phyloP scores from a whole-genome alignment of 92 coral and sea anemone species.

The Hydrozoanthus gracilis region DNA sequence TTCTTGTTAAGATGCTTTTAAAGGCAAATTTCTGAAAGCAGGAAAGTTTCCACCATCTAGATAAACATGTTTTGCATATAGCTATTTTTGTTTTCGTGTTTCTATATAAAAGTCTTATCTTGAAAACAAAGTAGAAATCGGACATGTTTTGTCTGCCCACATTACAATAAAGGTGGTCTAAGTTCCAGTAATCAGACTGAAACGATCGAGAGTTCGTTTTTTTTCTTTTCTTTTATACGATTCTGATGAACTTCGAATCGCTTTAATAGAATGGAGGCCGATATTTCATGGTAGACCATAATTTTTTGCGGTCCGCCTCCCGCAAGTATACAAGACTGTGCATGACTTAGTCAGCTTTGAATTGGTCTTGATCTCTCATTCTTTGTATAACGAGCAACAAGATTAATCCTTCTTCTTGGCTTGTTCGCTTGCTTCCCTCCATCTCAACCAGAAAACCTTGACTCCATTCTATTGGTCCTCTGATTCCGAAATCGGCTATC shows the following conservation, averaged over 20 bases:
- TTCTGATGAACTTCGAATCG: neutral
- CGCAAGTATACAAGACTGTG: neutral
- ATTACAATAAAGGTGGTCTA: too few relatives aligned
- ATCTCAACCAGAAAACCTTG: neutral
- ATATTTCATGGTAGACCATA: neutral
- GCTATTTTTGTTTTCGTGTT: neutral
- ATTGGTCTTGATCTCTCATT: constrained; percentile 10
- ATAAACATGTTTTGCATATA: neutral
- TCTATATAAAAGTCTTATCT: neutral
- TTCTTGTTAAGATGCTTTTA: neutral
- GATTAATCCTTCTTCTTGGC: neutral
- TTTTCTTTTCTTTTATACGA: neutral
- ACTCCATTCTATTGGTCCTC: too few relatives aligned
- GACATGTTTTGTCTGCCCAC: neutral
- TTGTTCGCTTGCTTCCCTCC: neutral
- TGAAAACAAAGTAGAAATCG: neutral
- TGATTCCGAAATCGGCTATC: too few relatives aligned
- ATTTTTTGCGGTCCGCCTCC: neutral
- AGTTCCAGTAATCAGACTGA: too few relatives aligned
- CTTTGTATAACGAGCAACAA: constrained; percentile 14
- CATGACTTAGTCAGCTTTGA: neutral
- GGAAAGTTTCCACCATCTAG: neutral
- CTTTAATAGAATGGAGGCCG: too few relatives aligned
- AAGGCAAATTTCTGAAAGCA: neutral
- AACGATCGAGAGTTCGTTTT: neutral